phyloP scores from a whole-genome alignment of 2,113 vertebrate species.

The Gallinago jamesoni region DNA sequence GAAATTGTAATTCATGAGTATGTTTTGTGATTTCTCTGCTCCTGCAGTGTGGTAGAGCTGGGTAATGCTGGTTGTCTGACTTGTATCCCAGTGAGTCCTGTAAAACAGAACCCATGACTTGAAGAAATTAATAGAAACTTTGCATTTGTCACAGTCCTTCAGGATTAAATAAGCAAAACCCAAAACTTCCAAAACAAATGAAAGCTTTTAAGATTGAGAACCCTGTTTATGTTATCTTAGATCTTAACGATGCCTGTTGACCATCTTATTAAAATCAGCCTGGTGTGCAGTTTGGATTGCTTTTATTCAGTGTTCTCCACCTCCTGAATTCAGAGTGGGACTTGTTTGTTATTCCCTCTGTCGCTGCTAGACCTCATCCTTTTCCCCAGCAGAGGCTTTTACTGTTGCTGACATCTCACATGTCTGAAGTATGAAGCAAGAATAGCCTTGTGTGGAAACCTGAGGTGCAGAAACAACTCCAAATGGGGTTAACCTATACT shows the following conservation, averaged over 20 bases:
- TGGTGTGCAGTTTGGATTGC: neutral
- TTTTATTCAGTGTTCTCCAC: neutral
- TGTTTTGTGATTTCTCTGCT: neutral
- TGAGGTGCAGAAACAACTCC: neutral
- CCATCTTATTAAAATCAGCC: neutral
- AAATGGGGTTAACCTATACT: neutral
- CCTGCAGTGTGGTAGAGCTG: neutral
- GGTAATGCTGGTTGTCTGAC: neutral
- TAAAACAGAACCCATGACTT: neutral
- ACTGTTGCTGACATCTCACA: neutral
- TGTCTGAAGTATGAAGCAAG: neutral
- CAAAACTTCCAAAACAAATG: neutral
- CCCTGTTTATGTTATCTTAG: neutral
- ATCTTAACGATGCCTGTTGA: neutral
- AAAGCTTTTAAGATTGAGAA: neutral
- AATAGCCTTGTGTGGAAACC: neutral
- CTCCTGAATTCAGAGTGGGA: neutral
- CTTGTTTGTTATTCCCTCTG: neutral
- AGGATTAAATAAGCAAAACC: neutral
- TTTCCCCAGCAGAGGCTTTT: neutral
- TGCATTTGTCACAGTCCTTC: neutral
- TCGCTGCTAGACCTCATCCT: neutral
- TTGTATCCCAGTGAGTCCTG: neutral
- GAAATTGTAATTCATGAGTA: neutral
- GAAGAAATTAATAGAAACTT: neutral